These are phyloP conservation scores for Mormyrus hasselquistii DNA, from an alignment of 2,797 vertebrate genomes.

Conservation along the genomic window DNA sequence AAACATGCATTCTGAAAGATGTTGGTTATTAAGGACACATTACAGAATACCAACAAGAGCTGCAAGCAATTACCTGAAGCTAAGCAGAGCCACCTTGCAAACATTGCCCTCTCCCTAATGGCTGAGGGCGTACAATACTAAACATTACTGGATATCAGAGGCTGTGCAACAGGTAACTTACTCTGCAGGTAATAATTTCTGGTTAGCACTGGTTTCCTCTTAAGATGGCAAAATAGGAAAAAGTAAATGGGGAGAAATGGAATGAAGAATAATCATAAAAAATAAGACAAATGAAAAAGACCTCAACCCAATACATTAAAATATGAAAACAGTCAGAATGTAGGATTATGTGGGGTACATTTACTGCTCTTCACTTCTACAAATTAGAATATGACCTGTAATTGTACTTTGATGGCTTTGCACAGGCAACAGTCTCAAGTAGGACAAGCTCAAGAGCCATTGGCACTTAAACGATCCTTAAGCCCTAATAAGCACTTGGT, in stretches of 20 bases:
- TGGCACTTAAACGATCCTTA: not conserved
- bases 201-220: conserved; percentile 76
- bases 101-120: not conserved
- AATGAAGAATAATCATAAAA: conserved; percentile 39
- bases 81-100: not conserved
- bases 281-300: conserved; percentile 32
- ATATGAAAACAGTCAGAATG: conserved; percentile 26
- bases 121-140: not conserved
- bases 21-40: not conserved
- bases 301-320: conserved; percentile 30
- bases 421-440: not conserved
- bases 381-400: not conserved
- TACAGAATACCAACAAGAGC: not conserved
- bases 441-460: not conserved
- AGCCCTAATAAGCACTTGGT: not conserved
- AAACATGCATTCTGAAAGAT: not conserved
- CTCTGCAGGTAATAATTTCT: conserved; percentile 63
- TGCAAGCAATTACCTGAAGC: not conserved
- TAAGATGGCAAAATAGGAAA: conserved; percentile 58
- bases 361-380: not conserved
- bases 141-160: conserved; percentile 18
- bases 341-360: conserved; percentile 17
- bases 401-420: not conserved
- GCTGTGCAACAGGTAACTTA: conserved; percentile 56
- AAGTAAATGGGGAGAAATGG: conserved; percentile 35